These are phyloP conservation scores for Xestia xanthographa DNA, from an alignment of 2,888 invertebrate genomes.

Conservation along the genomic window DNA sequence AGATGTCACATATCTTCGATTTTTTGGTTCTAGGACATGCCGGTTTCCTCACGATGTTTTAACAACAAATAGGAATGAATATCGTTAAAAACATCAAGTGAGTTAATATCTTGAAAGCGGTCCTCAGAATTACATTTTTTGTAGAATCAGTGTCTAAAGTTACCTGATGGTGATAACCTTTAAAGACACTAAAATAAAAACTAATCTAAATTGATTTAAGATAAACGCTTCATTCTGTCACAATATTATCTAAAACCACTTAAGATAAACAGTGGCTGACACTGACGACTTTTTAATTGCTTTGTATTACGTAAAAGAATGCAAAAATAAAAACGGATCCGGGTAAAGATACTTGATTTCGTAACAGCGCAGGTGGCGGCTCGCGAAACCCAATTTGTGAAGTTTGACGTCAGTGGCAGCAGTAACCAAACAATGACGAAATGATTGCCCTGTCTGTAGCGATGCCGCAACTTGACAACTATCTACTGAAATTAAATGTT, in stretches of 20 bases:
- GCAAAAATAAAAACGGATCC: constrained; percentile 34
- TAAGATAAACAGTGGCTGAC: constrained; percentile 27
- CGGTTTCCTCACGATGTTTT: too few species aligned
- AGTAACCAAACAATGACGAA: constrained; percentile 11
- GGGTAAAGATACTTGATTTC: constrained; percentile 29
- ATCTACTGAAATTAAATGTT: too few species aligned
- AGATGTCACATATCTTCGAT: too few species aligned
- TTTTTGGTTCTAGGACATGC: too few species aligned
- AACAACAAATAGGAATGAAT: neutral
- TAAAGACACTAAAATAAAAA: neutral
- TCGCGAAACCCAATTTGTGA: constrained; percentile 20
- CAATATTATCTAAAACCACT: constrained; percentile 22
- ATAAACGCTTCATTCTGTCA: constrained; percentile 22
- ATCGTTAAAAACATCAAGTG: neutral
- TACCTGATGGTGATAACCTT: neutral
- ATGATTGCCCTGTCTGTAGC: constrained; percentile 2
- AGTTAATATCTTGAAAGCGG: neutral
- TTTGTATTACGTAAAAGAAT: constrained; percentile 26
- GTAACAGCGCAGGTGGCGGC: constrained; percentile 19
- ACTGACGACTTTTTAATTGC: constrained; percentile 29
- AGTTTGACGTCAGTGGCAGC: constrained; percentile 17
- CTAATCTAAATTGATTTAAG: constrained; percentile 16
- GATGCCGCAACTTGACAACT: constrained; percentile 1
- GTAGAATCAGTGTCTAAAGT: neutral
- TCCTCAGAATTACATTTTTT: too few species aligned